Percentiles rank a stretch among this genome's conserved stretches.
phyloP scores from a whole-genome alignment of 23 tunicate genomes.

The Trididemnum nubilum region DNA sequence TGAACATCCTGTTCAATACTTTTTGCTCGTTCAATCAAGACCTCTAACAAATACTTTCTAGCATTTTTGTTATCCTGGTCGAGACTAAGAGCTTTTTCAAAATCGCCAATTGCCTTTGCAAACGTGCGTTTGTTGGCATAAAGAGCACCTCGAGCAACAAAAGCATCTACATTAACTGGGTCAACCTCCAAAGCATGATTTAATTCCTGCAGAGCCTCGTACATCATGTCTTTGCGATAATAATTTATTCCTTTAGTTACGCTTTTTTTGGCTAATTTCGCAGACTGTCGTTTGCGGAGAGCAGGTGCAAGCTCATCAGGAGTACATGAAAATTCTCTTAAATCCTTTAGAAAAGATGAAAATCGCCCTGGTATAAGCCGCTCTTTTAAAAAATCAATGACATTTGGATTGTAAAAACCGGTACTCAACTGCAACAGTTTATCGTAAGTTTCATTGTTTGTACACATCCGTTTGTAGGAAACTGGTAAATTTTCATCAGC shows the following conservation, averaged over 20 bases:
- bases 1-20: constrained; percentile 44
- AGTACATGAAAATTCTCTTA: constrained; percentile 26
- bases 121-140: constrained; percentile 76
- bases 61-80: constrained; percentile 85
- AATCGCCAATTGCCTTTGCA: constrained; percentile 73
- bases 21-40: constrained; percentile 80
- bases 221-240: constrained; percentile 48
- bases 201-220: constrained; percentile 82
- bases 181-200: constrained; percentile 90
- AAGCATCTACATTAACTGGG: constrained; percentile 77
- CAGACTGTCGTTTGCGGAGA: constrained; percentile 67
- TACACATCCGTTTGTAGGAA: constrained; percentile 50
- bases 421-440: constrained; percentile 41
- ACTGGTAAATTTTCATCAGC: constrained; percentile 69
- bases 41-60: constrained; percentile 70
- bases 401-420: constrained; percentile 81
- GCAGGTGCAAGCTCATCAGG: constrained; percentile 54
- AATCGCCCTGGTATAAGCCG: constrained; percentile 5
- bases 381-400: constrained; percentile 38
- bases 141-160: constrained; percentile 96
- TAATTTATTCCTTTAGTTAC: constrained; percentile 75
- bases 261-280: constrained; percentile 58
- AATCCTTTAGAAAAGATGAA: constrained; percentile 45
- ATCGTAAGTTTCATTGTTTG: constrained; percentile 40
- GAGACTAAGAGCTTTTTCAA: constrained; percentile 69